A percentile compares a stretch with the other conserved stretches of the same genome.
phyloP scores from a whole-genome alignment of 2,888 invertebrate genomes.

The Abscondita cerata region DNA sequence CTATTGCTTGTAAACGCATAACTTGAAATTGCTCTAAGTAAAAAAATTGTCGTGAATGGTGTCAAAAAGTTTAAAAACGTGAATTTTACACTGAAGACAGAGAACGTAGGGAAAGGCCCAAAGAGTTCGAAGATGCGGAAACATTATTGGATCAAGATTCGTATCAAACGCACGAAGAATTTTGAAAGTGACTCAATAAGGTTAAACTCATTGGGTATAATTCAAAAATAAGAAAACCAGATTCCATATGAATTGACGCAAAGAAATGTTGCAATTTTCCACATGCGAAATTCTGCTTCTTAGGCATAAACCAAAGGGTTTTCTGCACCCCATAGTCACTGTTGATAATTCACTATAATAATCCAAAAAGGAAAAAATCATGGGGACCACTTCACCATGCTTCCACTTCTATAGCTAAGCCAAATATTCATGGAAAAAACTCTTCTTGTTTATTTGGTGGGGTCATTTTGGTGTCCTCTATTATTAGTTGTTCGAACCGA shows the following conservation, averaged over 20 bases:
- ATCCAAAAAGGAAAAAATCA: no score
- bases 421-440: no score
- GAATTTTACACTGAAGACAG: not conserved
- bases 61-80: not conserved
- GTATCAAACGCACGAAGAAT: not conserved
- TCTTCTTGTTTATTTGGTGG: not conserved
- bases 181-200: not conserved
- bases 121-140: not conserved
- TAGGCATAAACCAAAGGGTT: not conserved
- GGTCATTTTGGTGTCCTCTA: not conserved
- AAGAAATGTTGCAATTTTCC: no score
- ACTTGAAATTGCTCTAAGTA: not conserved
- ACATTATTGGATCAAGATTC: no score
- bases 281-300: not conserved
- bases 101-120: not conserved
- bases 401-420: no score
- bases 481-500: no score
- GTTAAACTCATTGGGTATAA: not conserved
- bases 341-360: no score
- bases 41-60: not conserved
- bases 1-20: not conserved
- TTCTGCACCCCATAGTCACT: no score
- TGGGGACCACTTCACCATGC: no score
- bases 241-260: not conserved
- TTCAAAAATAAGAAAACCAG: no score